These are phyloP conservation scores for Anoura caudifer DNA, from an alignment of 2,113 vertebrate species.

Conservation along the genomic window DNA sequence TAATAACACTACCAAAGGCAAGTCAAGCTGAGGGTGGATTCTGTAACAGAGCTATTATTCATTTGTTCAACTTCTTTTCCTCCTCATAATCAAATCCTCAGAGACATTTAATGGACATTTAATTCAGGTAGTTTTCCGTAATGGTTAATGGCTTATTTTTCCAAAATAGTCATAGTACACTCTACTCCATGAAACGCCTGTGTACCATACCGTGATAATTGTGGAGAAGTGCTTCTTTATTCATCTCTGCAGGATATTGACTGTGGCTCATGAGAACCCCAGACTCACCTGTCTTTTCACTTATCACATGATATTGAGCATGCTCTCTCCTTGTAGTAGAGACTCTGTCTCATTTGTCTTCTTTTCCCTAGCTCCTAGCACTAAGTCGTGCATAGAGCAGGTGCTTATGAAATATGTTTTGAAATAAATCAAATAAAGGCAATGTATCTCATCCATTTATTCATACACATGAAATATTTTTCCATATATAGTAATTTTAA, in stretches of 20 bases:
- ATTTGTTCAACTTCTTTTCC: neutral
- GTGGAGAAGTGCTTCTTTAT: neutral
- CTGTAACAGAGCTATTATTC: neutral
- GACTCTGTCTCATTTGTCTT: neutral
- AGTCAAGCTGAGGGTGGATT: neutral
- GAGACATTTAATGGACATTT: neutral
- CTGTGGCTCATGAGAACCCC: neutral
- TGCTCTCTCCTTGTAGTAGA: neutral
- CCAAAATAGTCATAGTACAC: neutral
- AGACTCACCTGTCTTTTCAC: neutral
- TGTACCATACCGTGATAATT: neutral
- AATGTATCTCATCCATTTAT: neutral
- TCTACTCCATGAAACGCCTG: neutral
- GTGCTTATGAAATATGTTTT: neutral
- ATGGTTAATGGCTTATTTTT: neutral
- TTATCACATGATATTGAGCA: neutral
- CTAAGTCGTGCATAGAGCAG: fast-evolving
- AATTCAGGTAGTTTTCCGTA: neutral
- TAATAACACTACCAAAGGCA: neutral
- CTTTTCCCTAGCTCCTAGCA: neutral
- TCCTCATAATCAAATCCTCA: neutral
- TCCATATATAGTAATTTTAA: neutral
- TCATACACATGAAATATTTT: neutral
- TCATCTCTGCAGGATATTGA: neutral
- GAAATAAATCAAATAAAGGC: neutral